phyloP scores from a whole-genome alignment of 2,113 vertebrate genomes.

The Collichthys lucidus region DNA sequence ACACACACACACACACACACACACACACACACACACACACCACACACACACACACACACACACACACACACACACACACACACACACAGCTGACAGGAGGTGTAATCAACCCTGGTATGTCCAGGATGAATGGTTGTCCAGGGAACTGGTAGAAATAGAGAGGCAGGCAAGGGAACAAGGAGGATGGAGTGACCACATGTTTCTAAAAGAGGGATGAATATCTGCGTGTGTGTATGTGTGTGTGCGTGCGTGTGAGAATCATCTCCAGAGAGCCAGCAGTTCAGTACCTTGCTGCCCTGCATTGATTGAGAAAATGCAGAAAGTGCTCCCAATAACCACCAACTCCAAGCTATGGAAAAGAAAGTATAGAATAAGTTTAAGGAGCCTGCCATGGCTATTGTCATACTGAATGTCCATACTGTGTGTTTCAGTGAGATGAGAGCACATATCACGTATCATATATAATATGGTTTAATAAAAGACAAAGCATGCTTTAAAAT shows the following conservation, averaged over 20 bases:
- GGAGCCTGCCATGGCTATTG: neutral
- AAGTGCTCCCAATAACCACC: conserved; percentile 5
- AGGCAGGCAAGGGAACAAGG: conserved; percentile 33
- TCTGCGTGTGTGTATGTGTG: neutral
- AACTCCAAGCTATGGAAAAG: neutral
- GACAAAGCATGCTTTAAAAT: too few relatives aligned
- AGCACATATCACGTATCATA: too few relatives aligned
- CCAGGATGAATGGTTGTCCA: conserved; percentile 57
- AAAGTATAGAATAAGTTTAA: too few relatives aligned
- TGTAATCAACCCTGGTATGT: conserved; percentile 58
- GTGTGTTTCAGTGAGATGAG: too few relatives aligned
- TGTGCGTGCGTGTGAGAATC: neutral
- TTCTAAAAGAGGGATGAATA: neutral
- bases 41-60: too few relatives aligned
- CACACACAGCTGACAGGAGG: conserved; percentile 23
- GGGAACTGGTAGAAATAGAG: conserved; percentile 50
- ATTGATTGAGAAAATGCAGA: conserved; percentile 24
- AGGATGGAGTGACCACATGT: conserved; percentile 27
- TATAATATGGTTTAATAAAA: too few relatives aligned
- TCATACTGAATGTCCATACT: too few relatives aligned
- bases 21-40: too few relatives aligned
- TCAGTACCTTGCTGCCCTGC: neutral
- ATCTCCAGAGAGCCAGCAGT: conserved; percentile 3
- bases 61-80: too few relatives aligned
- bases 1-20: conserved; percentile 2